These are phyloP conservation scores for Heliconius nattereri DNA, from an alignment of 1,140 invertebrate species.

Conservation along the genomic window DNA sequence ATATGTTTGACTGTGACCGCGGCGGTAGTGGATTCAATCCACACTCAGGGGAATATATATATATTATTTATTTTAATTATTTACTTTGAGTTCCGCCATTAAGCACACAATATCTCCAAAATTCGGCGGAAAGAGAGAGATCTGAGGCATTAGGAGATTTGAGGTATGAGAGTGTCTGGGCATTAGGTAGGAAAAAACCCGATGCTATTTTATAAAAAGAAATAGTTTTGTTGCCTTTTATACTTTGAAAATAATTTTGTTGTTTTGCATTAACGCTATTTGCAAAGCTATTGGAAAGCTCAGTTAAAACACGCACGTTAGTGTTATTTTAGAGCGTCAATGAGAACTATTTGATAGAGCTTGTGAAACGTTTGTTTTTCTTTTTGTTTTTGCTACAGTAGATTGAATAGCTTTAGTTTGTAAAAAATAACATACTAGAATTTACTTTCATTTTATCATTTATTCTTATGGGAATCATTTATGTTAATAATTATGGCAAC, in stretches of 20 bases:
- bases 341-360: slow-evolving; percentile 7
- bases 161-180: no score
- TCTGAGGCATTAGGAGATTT: no score
- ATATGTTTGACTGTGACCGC: no score
- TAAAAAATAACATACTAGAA: background rate
- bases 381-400: background rate
- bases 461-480: background rate
- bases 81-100: no score
- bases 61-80: no score
- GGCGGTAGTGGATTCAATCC: no score
- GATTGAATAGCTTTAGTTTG: background rate
- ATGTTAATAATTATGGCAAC: background rate
- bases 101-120: no score
- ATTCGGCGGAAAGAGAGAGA: no score
- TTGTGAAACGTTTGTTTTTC: background rate
- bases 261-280: slow-evolving; percentile 19
- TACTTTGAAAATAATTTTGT: background rate
- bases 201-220: background rate
- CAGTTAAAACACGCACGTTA: slow-evolving; percentile 10
- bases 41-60: no score
- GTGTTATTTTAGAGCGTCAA: slow-evolving; percentile 11
- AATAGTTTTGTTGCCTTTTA: background rate
- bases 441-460: background rate
- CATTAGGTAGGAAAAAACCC: no score
- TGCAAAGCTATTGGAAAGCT: background rate